Percentiles rank a stretch among this genome's conserved stretches.
Evolutionary conservation across 2,797 vertebrate genomes (phyloP).

Genomic region (Parauchenoglanis ngamensis): DNA sequence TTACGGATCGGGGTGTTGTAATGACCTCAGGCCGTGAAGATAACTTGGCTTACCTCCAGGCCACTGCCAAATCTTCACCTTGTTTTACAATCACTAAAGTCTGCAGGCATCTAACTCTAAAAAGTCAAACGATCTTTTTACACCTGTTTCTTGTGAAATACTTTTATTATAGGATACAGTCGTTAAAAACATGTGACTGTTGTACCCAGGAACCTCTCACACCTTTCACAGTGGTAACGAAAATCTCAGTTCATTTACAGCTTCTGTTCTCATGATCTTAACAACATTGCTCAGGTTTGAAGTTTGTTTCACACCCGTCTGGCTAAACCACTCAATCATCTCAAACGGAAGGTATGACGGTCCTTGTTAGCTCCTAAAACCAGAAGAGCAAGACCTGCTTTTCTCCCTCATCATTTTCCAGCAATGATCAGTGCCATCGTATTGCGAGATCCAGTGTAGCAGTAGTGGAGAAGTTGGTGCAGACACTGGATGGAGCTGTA

Average conservation of each 20-base stretch:
- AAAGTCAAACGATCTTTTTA: background rate
- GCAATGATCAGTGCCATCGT: background rate
- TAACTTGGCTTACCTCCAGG: conserved; percentile 8
- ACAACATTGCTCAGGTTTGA: background rate
- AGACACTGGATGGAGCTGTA: background rate
- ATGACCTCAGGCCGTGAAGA: conserved; percentile 43
- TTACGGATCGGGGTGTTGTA: conserved; percentile 44
- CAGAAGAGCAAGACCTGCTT: background rate
- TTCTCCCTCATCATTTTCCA: background rate
- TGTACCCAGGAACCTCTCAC: background rate
- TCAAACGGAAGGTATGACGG: background rate
- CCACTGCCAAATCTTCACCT: conserved; percentile 12
- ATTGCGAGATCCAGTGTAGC: background rate
- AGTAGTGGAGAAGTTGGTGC: too few species aligned
- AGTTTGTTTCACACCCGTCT: background rate
- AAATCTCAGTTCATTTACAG: conserved; percentile 3
- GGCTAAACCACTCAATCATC: background rate
- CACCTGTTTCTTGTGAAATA: background rate
- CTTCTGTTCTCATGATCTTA: background rate
- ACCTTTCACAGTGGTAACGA: background rate
- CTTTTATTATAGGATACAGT: background rate
- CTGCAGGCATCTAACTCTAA: background rate
- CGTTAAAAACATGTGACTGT: background rate
- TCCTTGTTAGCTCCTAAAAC: background rate
- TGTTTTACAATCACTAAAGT: conserved; percentile 2